Evolutionary conservation across 2,797 vertebrate species (phyloP).

Genomic region (Buphagus erythrorhynchus): DNA sequence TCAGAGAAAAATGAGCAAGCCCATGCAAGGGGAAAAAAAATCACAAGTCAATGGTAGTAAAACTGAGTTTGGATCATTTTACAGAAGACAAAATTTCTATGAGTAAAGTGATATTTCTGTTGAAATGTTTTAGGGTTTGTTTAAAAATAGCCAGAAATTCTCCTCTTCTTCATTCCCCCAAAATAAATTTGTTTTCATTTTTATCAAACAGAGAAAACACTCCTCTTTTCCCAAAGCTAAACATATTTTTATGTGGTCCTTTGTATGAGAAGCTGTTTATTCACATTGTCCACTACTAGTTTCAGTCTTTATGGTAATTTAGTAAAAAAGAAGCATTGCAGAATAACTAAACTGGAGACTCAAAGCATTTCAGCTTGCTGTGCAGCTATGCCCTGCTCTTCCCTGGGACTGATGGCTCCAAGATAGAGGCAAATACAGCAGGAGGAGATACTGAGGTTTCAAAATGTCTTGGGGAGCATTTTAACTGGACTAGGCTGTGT

Average conservation of each 20-base stretch:
- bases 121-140: not conserved
- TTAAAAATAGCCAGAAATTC: not conserved
- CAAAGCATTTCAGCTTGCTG: not conserved
- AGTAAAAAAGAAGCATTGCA: not conserved
- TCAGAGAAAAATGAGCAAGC: not conserved
- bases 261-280: not conserved
- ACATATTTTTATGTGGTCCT: not conserved
- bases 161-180: not conserved
- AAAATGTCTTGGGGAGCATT: not conserved
- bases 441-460: not conserved
- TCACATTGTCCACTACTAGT: not conserved
- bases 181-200: not conserved
- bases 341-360: not conserved
- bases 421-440: not conserved
- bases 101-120: not conserved
- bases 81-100: not conserved
- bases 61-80: not conserved
- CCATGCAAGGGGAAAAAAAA: not conserved
- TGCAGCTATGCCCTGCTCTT: not conserved
- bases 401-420: not conserved
- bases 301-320: not conserved
- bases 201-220: not conserved
- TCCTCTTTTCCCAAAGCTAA: not conserved
- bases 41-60: not conserved
- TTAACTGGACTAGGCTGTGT: not conserved